A percentile compares a stretch with the other conserved stretches of the same genome.
These are phyloP conservation scores for Sipunculus nudus DNA, from an alignment of 2,888 invertebrate species.

Conservation along the genomic window DNA sequence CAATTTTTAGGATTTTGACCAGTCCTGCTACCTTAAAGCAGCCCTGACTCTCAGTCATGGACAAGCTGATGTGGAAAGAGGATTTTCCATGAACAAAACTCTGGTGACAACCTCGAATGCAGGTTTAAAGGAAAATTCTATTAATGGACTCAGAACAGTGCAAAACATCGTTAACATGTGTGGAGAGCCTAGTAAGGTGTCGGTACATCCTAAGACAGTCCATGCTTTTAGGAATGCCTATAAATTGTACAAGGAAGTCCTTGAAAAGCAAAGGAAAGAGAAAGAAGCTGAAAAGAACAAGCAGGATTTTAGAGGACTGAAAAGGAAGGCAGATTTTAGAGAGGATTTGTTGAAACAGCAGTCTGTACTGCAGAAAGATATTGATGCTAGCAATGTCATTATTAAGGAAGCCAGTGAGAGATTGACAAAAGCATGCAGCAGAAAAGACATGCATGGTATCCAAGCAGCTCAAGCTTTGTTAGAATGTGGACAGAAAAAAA, in stretches of 20 bases:
- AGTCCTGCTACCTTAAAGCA: no score
- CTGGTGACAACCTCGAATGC: background rate
- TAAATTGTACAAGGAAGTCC: background rate
- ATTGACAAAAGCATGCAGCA: background rate
- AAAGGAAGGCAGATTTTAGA: background rate
- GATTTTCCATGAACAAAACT: no score
- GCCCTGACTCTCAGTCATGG: background rate
- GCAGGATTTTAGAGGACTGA: background rate
- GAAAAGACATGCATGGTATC: constrained; percentile 5
- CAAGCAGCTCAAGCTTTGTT: no score
- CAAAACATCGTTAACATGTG: background rate
- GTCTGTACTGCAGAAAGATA: background rate
- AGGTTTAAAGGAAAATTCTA: background rate
- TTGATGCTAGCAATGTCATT: background rate
- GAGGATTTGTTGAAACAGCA: background rate
- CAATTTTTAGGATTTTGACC: no score
- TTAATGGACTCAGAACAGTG: background rate
- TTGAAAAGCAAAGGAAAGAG: background rate
- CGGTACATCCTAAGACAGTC: background rate
- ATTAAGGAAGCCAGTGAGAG: background rate
- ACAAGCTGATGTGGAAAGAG: background rate
- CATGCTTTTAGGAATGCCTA: background rate
- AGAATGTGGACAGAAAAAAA: no score
- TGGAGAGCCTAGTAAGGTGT: background rate
- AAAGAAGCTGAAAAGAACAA: background rate